Base-by-base conservation (phyloP, 2,113 vertebrate species). In the Capra hircus region DNA sequence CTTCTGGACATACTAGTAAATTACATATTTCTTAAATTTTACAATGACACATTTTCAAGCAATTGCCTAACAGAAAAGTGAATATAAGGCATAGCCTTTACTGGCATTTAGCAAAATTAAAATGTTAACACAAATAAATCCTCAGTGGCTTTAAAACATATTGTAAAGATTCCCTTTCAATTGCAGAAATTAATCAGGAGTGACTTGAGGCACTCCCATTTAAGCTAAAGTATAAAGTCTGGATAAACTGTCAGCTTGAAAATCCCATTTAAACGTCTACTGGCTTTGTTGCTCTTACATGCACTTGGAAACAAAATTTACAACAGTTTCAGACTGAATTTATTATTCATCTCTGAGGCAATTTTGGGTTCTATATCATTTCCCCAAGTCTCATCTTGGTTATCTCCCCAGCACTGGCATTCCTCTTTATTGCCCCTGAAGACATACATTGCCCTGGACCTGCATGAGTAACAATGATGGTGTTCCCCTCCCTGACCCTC, bases 11-110 rank as follows among this genome's bases (percentile, higher is more conserved):
- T 93, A 87, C 5, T 91, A 74, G 3, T 93, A 93, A 92, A 92
- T 33, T 6, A 96, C 91, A 77, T 74, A 1, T 83, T 95, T 98
- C 84, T 96, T 96, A 80, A 98, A 80, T 80, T 92, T 92, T 82
- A 97, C 5, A 81, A 95, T 95, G 82, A 95, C 91, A 88, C 23
- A 77, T 43, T 74, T 92, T 80, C 60, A 67, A 30, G 52, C 16
- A 88, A 94, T 91, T 97, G 97, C 91, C 83, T 94, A 90, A 85
- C 6, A 96, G 60, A 94, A 88, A 33, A 91, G 28, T 89, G 64
- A 64, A 92, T 74, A 88, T 62, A 96, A 96, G 57, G 19, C 91
- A 93, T 36, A 91, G 5, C 15, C 93, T 8, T 62, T 91, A 85
- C 28, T 43, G 80, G 52, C 62, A 97, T 88, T 97, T 96, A 53